Base-by-base conservation (phyloP, 2,888 invertebrate species). In the Drosophila fulvimacula region DNA sequence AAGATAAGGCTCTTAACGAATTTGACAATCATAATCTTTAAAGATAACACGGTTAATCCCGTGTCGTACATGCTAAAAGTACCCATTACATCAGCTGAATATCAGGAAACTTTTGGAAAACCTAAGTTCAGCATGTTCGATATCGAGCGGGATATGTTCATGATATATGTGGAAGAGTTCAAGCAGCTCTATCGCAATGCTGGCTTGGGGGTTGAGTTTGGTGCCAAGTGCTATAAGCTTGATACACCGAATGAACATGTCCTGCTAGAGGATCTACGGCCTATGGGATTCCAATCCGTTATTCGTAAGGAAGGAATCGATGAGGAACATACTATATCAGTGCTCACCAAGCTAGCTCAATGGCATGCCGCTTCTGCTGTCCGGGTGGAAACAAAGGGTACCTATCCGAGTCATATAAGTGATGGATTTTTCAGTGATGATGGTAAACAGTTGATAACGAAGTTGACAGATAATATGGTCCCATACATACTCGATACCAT, bases 311-410 rank as follows among this genome's bases (percentile, higher is more conserved):
- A 68, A 0, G 90, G 91, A 1, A 62, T 91, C 3, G 87, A 91
- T 42, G 79, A 85, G 68, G 69, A 80, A 0, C 91, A 91, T 19
- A 84, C 86, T 11, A 61, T 89, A 38, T 48, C 82, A 10, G 81
- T 88, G 36, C 79, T 91, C 7, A 77, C 78, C 24, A 91, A 91
- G 63, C 59, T 91, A 34, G 91, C 91, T 5, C 79, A 91, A 62
- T 91, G 90, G 75, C 91, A 91, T 81, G 91, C 91, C 0, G 90
- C 90, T 0, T 91, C 91, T 2, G 91, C 86, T 1, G 88, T 86
- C 13, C 70, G 84, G 5, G 77, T 79, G 5, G 79, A 61, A 5
- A 70, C 61, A 5, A 78, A 65, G 38, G 91, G 90, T 15, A 39
- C 56, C 1, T 90, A 82, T 70, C 80, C 79, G 0, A 39, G 15